Evolutionary conservation across 2,797 vertebrate species (phyloP), one percentile per base, ranked within the genome.

Genomic region (Oreochromis grahami): DNA sequence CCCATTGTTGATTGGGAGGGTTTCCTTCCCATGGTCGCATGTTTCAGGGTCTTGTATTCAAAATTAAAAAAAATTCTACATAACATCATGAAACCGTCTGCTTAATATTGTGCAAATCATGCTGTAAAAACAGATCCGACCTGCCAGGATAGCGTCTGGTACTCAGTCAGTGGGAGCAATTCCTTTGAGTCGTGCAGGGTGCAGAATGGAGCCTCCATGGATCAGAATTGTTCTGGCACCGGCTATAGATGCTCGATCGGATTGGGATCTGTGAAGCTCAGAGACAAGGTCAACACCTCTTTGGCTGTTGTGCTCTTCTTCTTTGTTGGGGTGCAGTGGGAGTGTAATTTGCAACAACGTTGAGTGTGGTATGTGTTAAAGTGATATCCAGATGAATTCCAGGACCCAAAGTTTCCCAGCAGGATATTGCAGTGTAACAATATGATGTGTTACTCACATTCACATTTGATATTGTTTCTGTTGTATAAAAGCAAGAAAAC

Each of bases 41-140:
- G 24, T 45, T 72, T 72, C 41, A 72, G 41, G 8, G 14, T 72
- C 24, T 29, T 72, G 6, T 72, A 17, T 45, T 26, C 1, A 72
- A 72, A 38, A 1, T 13, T 1, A 0, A 0, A 1, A 13, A 13
- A 32, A 34, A 32, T 10, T 15, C 14, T 5, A n/a, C 19, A 38
- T 63, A 9, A 29, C 8, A 32, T 32, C 7, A 63, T n/a, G 5
- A 63, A 72, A 72, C 14, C 65, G 6, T 5, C 24, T 72, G 24
- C 41, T 48, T 48, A 48, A 19, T 48, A 32, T 50, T 74, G 15
- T 50, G 26, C 45, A 32, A 19, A n/a, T 3, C 68, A 0, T 48
- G 24, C 65, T 45, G 43, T 19, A 32, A 50, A 48, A 74, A 32
- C 17, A 32, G 43, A 50, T 2, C 43, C 4, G 1, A 72, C 9